Base-by-base conservation (phyloP, 2,888 invertebrate genomes). In the Agrochola lota region DNA sequence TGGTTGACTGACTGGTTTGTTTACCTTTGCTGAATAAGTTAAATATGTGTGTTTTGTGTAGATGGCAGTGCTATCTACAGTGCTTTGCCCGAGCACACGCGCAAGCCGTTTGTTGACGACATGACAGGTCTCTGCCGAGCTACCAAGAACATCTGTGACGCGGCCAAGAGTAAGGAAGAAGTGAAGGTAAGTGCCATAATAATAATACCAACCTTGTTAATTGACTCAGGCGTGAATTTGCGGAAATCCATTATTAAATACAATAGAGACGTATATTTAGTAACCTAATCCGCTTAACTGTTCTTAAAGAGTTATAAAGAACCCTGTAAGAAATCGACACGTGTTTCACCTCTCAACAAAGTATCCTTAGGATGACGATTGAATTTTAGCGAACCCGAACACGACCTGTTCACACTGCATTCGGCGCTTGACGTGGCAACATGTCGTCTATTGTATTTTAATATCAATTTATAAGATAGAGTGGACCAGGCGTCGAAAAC, bases 51-150 rank as follows among this genome's bases (percentile, higher is more conserved):
- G 23, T 72, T 26, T 8, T 57, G n/a, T 57, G 6, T 30, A 95
- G 95, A 93, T 63, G 92, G 91, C 1, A 90, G 84, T 49, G 78
- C 88, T 0, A 85, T 95, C 4, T 89, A 91, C 74, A 88, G 88
- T 11, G 83, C 90, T 0, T 71, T 91, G 46, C 85, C 87, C 5
- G 91, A 91, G 0, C 76, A 85, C 9, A 80, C 87, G 0, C 88
- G 91, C 20, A 83, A 89, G 52, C 81, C 86, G 1, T 92, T 95
- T 81, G 30, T 94, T 6, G 88, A 90, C 0, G 92, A 94, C 52
- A 85, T 93, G 74, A 40, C 90, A 30, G 90, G 87, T 0, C 84
- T 94, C 59, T 93, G 94, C 11, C 88, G 88, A 0, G 90, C 93
- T 0, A 88, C 92, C 4, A 88, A 85, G 64, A 86, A 80, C 4